Evolutionary conservation across 2,113 vertebrate genomes (phyloP), one percentile per base, ranked within the genome.

Genomic region (Gadus chalcogrammus): DNA sequence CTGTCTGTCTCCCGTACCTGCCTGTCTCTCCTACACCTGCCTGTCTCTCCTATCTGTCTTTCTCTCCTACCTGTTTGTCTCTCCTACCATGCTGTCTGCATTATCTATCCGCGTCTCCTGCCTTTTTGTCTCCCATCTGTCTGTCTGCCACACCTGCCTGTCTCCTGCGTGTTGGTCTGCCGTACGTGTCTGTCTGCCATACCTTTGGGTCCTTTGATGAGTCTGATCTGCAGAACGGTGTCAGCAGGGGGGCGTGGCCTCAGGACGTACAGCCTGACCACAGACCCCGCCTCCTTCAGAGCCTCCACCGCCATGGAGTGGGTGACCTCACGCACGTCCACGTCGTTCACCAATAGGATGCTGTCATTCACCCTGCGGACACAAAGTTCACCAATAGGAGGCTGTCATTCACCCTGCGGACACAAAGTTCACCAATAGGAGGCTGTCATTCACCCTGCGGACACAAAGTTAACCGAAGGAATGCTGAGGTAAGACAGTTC

Each of bases 191-290:
- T 48, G 9, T 48, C 13, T 56, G 31, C 20, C 18, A 64, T 24
- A 94, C 95, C 95, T 94, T 96, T 95, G 2, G 95, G 95, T 13
- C 95, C 95, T 61, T 96, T 96, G 79, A 96, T 93, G 24, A 96
- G 93, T 74, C 95, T 96, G 83, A 97, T 93, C 73, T 96, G 94
- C 0, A 88, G 89, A 73, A 94, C 74, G 38, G 91, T 94, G 84
- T 96, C 94, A 0, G 84, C 90, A 0, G 88, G 84, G 0, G 92
- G 92, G 62, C 94, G 94, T 68, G 94, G 85, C 61, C 95, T 88
- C 86, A 95, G 91, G 59, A 96, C 93, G 0, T 96, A 95, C 16
- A 96, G 93, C 9, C 95, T 90, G 2, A 96, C 95, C 0, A 97
- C 94, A 76, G 94, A 93, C 64, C 95, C 95, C 1, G 95, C 95